These are phyloP conservation scores for Harpagoxenus sublaevis DNA, from an alignment of 2,888 invertebrate genomes.

Conservation along the genomic window DNA sequence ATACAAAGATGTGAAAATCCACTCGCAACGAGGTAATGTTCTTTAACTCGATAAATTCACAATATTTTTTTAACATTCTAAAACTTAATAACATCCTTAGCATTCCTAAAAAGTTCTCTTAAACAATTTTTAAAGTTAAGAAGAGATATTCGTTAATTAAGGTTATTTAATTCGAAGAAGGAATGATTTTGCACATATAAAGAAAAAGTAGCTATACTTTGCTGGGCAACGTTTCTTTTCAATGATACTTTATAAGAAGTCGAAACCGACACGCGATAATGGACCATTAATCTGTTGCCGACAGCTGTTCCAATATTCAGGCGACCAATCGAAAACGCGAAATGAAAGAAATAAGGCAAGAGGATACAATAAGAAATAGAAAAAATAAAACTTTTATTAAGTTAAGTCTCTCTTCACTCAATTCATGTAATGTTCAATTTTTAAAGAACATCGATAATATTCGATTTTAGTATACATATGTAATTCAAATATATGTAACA, in stretches of 20 bases:
- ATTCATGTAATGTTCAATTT: neutral
- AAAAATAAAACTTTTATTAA: slow-evolving; percentile 21
- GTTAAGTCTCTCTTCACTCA: neutral
- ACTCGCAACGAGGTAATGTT: neutral
- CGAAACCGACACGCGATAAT: slow-evolving; percentile 4
- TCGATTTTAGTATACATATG: neutral
- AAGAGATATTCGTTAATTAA: neutral
- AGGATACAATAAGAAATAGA: neutral
- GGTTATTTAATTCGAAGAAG: neutral
- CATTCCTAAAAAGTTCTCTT: neutral
- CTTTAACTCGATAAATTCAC: neutral
- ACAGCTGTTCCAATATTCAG: slow-evolving; percentile 29
- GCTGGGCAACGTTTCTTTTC: neutral
- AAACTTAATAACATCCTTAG: neutral
- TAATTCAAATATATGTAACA: neutral
- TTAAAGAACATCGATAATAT: neutral
- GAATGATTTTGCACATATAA: neutral
- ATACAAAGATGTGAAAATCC: neutral
- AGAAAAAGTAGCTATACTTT: neutral
- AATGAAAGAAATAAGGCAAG: neutral
- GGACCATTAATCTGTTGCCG: slow-evolving; percentile 34
- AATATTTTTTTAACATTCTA: neutral
- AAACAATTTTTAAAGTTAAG: neutral
- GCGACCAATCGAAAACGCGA: slow-evolving; percentile 7
- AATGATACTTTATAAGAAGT: slow-evolving; percentile 9